Evolutionary conservation across 2,888 invertebrate species (phyloP), one percentile per base, ranked within the genome.

Genomic region (Leptinotarsa tumamoca): DNA sequence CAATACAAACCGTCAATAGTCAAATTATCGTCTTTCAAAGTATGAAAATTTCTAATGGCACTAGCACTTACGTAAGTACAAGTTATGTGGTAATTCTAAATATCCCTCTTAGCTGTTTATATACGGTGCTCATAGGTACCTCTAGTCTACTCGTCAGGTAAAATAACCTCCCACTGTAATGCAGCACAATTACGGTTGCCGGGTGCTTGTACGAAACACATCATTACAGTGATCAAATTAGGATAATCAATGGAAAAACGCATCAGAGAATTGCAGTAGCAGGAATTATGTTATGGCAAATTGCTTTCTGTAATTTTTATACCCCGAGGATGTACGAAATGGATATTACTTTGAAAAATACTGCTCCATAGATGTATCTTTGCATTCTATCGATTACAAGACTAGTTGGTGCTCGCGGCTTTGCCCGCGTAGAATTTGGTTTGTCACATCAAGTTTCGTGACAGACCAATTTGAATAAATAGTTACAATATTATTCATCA

Each of bases 11-110:
- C 58, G 21, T 58, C 23, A 58, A 58, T 58, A 58, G 23, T 23
- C 58, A 58, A 58, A 23, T 58, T 58, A 58, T 58, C 58, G 23
- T 58, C 18, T 23, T 58, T 58, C 58, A 21, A 15, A 58, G 58
- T 54, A 58, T 58, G 23, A 58, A 14, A 23, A 58, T 13, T 58
- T 4, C 58, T 58, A 23, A 58, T 58, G 23, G 58, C 58, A 21
- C 10, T 21, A 23, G 21, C 23, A 23, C 14, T 58, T 58, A 58
- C 23, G 23, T 58, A 58, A 58, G 58, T 58, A 14, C 58, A 23
- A 58, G 58, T 58, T 58, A 23, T 58, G 58, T 17, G 58, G 23
- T 23, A 58, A 58, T 58, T 23, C 58, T 23, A 23, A 58, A 15
- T 58, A 58, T 21, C 58, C 58, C 58, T 58, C 58, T 5, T 27